Base-by-base conservation (phyloP, 2,113 vertebrate species). In the Struthidea cinerea region DNA sequence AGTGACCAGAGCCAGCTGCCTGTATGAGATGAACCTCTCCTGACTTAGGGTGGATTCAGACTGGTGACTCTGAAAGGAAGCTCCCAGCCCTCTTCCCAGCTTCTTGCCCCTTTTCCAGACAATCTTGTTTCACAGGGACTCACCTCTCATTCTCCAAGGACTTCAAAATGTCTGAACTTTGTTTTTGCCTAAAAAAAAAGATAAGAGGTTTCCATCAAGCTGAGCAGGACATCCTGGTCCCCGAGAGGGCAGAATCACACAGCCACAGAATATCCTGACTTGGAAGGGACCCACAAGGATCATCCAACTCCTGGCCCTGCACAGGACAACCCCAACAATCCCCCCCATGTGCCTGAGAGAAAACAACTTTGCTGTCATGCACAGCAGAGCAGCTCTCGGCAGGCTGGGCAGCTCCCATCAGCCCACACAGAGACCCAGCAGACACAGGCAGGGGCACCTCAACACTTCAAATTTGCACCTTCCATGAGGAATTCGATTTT, bases 61-160 rank as follows among this genome's bases (percentile, higher is more conserved):
- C 1, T 7, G 14, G 22, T 19, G 69, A 37, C 16, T 86, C 47
- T 65, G 52, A 70, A 47, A 59, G 17, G 28, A 74, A 53, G 16
- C 33, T 78, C 60, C 47, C 64, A 89, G 22, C 16, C 20, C 47
- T 53, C 50, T 24, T 70, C 35, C 39, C n/a, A 78, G 21, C 28
- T 70, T 41, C n/a, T 32, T 16, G 24, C 5, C 30, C 52, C 30
- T 84, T 53, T 80, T 30, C 47, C 60, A 47, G 21, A 64, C 50
- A 14, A 70, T 15, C 4, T 73, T 22, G 22, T 63, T 64, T 46
- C 39, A 74, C 52, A 37, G 15, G 70, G 46, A 94, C 98, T 98
- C 80, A 99, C 99, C 99, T 98, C 74, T 99, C 99, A 42, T 99
- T 98, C 85, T 99, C 99, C 95, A 99, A 96, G 10, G 98, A 97